These are phyloP conservation scores for Mixornis gularis DNA, from an alignment of 2,113 vertebrate species.

Conservation along the genomic window DNA sequence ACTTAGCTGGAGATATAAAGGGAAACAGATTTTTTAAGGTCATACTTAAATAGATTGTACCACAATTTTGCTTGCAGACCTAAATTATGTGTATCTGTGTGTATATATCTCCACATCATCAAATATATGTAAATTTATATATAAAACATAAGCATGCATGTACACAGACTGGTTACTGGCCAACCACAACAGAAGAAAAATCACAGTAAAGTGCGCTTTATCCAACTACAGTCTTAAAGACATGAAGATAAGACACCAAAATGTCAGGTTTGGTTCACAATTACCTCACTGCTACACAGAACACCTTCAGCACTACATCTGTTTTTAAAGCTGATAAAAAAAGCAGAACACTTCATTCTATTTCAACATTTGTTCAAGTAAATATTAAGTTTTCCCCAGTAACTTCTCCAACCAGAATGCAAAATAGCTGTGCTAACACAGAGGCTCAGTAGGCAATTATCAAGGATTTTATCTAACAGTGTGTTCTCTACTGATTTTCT, in stretches of 20 bases:
- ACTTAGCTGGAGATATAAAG: neutral
- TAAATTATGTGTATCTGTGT: neutral
- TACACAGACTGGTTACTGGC: neutral
- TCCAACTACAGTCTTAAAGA: neutral
- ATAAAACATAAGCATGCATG: neutral
- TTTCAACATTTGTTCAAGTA: neutral
- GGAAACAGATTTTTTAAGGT: neutral
- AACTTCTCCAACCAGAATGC: neutral
- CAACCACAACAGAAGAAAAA: neutral
- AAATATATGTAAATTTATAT: neutral
- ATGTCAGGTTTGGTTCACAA: neutral
- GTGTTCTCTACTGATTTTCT: neutral
- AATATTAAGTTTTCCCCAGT: neutral
- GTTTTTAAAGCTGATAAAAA: neutral
- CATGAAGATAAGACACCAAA: neutral
- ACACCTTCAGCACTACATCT: neutral
- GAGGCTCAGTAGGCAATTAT: neutral
- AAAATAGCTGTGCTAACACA: neutral
- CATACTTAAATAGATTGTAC: neutral
- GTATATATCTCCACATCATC: neutral
- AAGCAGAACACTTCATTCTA: neutral
- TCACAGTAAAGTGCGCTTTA: neutral
- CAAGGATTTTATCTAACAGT: neutral
- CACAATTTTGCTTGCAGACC: neutral
- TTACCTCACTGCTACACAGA: neutral